Conservation (phyloP, 92 coral and sea anemone genomes). For the Phymanthus crucifer region DNA sequence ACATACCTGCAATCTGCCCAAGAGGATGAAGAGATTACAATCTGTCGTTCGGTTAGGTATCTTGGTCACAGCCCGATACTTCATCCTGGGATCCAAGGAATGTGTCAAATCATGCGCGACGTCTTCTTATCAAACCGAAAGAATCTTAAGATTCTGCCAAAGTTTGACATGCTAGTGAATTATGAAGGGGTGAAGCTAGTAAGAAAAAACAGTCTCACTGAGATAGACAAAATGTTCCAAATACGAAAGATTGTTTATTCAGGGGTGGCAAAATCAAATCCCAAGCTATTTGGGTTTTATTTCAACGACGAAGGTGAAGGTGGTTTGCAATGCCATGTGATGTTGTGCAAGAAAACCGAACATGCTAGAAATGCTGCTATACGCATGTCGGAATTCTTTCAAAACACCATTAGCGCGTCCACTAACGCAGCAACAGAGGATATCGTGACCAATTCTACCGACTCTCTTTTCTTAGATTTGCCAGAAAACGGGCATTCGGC, state of each 20-base stretch:
- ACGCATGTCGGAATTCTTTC: not conserved
- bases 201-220: not conserved
- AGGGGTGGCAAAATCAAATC: slow-evolving; percentile 1
- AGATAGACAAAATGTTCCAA: not conserved
- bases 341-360: not conserved
- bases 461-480: not conserved
- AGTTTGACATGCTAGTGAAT: not conserved
- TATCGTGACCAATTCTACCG: not conserved
- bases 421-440: not conserved
- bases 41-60: not conserved
- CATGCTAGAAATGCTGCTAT: not conserved
- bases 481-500: too few relatives aligned
- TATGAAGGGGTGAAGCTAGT: not conserved
- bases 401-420: not conserved
- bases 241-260: not conserved
- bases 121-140: not conserved
- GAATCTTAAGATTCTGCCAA: not conserved
- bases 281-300: slow-evolving; percentile 5
- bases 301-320: not conserved
- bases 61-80: not conserved
- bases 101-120: not conserved
- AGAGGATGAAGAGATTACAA: not conserved
- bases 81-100: not conserved
- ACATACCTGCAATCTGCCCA: not conserved
- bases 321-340: not conserved